These are phyloP conservation scores for Strigamia crassipes DNA, from an alignment of 2,888 invertebrate species.

Conservation along the genomic window DNA sequence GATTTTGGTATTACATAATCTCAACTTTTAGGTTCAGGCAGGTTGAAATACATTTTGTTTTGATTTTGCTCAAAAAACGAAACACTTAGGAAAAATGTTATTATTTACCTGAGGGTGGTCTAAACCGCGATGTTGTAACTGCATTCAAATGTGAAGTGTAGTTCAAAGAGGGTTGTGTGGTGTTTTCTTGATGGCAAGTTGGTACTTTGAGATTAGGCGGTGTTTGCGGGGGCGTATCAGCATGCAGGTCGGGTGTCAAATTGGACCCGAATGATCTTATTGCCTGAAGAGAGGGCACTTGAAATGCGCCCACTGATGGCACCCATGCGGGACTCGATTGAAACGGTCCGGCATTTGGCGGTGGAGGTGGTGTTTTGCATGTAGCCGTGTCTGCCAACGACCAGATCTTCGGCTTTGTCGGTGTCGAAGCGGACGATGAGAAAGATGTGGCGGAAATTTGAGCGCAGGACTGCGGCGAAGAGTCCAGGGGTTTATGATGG, in stretches of 20 bases:
- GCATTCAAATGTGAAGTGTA: slow-evolving; percentile 12
- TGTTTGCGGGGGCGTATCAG: slow-evolving; percentile 91
- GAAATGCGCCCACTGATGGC: slow-evolving; percentile 45
- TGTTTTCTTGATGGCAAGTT: slow-evolving; percentile 15
- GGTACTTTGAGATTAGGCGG: slow-evolving; percentile 83
- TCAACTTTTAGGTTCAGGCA: no score
- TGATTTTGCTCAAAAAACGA: not conserved
- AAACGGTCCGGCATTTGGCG: slow-evolving; percentile 54
- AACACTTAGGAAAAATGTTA: not conserved
- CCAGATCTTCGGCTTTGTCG: slow-evolving; percentile 91
- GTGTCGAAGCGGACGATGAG: slow-evolving; percentile 54
- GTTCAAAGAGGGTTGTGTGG: not conserved
- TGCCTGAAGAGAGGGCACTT: slow-evolving; percentile 27
- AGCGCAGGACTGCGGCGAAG: slow-evolving; percentile 58
- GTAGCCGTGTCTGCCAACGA: slow-evolving; percentile 91
- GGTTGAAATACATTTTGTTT: no score
- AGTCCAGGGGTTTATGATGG: not conserved
- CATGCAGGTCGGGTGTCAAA: slow-evolving; percentile 55
- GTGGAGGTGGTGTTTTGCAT: slow-evolving; percentile 87
- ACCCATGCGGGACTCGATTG: slow-evolving; percentile 44
- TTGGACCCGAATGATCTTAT: not conserved
- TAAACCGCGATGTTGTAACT: not conserved
- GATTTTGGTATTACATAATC: no score
- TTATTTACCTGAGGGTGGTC: slow-evolving; percentile 17
- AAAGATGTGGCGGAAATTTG: slow-evolving; percentile 49